Evolutionary conservation across 2,797 vertebrate genomes (phyloP).

Genomic region (Emydoidea blandingii): DNA sequence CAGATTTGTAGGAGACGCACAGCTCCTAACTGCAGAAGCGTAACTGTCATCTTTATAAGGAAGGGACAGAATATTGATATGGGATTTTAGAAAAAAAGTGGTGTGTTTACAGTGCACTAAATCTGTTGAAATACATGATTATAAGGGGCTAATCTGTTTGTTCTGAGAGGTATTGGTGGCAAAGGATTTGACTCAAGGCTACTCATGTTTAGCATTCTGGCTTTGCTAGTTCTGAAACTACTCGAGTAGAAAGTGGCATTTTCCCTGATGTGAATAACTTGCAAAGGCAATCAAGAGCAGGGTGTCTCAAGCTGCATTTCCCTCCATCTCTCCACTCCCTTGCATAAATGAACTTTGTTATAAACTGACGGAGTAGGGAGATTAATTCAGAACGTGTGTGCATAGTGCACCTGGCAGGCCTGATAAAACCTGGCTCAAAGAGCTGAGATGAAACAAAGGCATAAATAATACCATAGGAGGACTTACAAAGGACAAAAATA

Average conservation of each 20-base stretch:
- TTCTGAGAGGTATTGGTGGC: slow-evolving; percentile 37
- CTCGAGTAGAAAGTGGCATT: not conserved
- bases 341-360: slow-evolving; percentile 67
- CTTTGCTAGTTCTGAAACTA: not conserved
- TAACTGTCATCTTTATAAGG: not conserved
- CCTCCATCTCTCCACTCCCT: not conserved
- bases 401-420: slow-evolving; percentile 67
- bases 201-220: not conserved
- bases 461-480: slow-evolving; percentile 60
- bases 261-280: slow-evolving; percentile 35
- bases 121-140: slow-evolving; percentile 32
- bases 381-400: slow-evolving; percentile 70
- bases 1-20: not conserved
- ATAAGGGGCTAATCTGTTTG: slow-evolving; percentile 27
- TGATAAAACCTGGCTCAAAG: slow-evolving; percentile 63
- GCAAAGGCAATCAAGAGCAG: slow-evolving; percentile 24
- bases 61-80: not conserved
- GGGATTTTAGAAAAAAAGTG: not conserved
- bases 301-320: slow-evolving; percentile 32
- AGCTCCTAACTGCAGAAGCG: not conserved
- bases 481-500: slow-evolving; percentile 74
- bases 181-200: slow-evolving; percentile 26
- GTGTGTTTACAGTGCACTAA: not conserved
- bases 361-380: slow-evolving; percentile 54
- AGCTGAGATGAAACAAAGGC: slow-evolving; percentile 67